phyloP scores from a whole-genome alignment of 2,888 invertebrate species.

The Eurytoma adleriae region DNA sequence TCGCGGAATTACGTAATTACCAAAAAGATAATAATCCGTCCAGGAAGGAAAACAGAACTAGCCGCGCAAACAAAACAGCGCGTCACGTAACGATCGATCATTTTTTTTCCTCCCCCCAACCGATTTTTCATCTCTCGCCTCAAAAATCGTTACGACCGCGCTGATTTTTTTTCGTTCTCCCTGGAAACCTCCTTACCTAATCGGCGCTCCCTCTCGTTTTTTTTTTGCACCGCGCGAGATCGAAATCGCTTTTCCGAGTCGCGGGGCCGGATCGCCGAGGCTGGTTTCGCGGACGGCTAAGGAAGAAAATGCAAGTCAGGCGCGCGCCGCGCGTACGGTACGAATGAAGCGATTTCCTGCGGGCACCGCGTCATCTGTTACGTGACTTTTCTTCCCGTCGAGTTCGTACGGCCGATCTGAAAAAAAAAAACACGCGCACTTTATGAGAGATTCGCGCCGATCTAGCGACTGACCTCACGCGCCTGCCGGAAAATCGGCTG shows the following conservation, averaged over 20 bases:
- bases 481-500: background rate
- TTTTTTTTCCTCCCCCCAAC: background rate
- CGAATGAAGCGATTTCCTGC: conserved; percentile 19
- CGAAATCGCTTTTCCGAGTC: background rate
- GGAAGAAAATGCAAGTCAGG: conserved; percentile 7
- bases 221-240: background rate
- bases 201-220: background rate
- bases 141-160: conserved; percentile 3
- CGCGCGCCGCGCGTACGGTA: background rate
- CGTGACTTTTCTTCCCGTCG: conserved; percentile 4
- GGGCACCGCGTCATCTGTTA: conserved; percentile 22
- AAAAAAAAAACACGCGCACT: background rate
- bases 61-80: too few species aligned
- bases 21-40: too few species aligned
- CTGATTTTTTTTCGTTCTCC: conserved; percentile 2
- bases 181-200: conserved; percentile 10
- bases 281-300: conserved; percentile 16
- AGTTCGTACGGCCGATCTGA: background rate
- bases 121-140: background rate
- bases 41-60: too few species aligned
- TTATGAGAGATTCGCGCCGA: background rate
- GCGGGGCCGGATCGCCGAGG: background rate
- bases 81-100: too few species aligned
- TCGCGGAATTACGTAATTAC: too few species aligned
- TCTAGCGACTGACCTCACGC: background rate